These are phyloP conservation scores for Amblyopsis rosae DNA, from an alignment of 2,113 vertebrate genomes.

Conservation along the genomic window DNA sequence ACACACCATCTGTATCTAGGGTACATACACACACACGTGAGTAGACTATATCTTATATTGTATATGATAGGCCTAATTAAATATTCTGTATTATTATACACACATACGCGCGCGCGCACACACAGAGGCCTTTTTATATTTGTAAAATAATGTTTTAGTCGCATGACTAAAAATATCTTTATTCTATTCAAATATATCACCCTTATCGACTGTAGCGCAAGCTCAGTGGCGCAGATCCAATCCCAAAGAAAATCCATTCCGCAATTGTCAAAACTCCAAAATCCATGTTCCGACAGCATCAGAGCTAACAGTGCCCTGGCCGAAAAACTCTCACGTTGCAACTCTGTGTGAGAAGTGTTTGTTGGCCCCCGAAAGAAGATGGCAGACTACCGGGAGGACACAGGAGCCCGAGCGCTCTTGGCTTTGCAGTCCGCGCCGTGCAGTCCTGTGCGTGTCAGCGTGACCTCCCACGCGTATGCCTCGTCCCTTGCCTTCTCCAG, in stretches of 20 bases:
- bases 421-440: constrained; percentile 88
- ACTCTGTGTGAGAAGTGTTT: constrained; percentile 57
- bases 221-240: constrained; percentile 18
- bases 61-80: too few species aligned
- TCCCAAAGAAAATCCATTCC: constrained; percentile 45
- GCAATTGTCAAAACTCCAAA: constrained; percentile 39
- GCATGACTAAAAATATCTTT: neutral
- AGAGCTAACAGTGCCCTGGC: constrained; percentile 63
- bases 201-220: neutral
- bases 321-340: constrained; percentile 73
- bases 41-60: too few species aligned
- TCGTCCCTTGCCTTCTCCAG: constrained; percentile 59
- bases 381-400: constrained; percentile 91
- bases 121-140: too few species aligned
- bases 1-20: neutral
- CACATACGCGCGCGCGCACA: neutral
- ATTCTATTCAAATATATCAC: neutral
- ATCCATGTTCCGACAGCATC: constrained; percentile 78
- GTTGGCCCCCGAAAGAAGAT: constrained; percentile 67
- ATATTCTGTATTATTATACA: neutral
- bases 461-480: constrained; percentile 70
- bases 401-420: constrained; percentile 86
- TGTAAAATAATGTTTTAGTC: too few species aligned
- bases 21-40: neutral
- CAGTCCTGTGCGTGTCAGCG: constrained; percentile 81